Evolutionary conservation across 2,797 vertebrate genomes (phyloP), one percentile per base, ranked within the genome.

Genomic region (Sarcoramphus papa): DNA sequence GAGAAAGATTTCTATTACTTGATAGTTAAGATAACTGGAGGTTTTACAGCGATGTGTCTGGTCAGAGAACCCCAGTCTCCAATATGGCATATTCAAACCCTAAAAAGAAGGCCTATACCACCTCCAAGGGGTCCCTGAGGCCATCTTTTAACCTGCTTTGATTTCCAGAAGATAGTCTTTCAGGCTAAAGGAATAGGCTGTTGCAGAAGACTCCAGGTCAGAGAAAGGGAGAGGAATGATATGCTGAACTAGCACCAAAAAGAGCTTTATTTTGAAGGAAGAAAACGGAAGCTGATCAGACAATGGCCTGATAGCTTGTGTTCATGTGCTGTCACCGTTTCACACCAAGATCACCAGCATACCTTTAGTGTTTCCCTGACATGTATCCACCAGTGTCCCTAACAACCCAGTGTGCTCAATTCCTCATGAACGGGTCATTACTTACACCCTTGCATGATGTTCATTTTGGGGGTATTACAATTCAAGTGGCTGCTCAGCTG

Each of bases 391-490:
- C 45, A 24, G 41, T 11, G 19, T 25, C 59, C n/a, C 56, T 53
- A 54, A 69, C 24, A 84, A 57, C 33, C 35, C 63, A 33, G 14
- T 7, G 7, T 62, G 75, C 59, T 80, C 41, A 60, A 22, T 65
- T 78, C 54, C 28, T 85, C 83, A n/a, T 56, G 57, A 79, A 45
- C 22, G 75, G 43, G 37, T 82, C 70, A 76, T 93, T 91, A 73
- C n/a, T 37, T 30, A 73, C 8, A 37, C 48, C 45, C 19, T 75
- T 88, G 48, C 41, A 45, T 31, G 62, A 68, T 33, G 27, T 70
- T 94, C 77, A 77, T 89, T 96, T 69, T 30, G 72, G 60, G 65
- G 51, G 41, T 88, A 91, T 88, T 95, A 64, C 78, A 88, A 84
- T 84, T 87, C 68, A 62, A 86, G 53, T 35, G 50, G 62, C 72